Base-by-base conservation (phyloP, 2,888 invertebrate genomes). In the Sesamia inferens region DNA sequence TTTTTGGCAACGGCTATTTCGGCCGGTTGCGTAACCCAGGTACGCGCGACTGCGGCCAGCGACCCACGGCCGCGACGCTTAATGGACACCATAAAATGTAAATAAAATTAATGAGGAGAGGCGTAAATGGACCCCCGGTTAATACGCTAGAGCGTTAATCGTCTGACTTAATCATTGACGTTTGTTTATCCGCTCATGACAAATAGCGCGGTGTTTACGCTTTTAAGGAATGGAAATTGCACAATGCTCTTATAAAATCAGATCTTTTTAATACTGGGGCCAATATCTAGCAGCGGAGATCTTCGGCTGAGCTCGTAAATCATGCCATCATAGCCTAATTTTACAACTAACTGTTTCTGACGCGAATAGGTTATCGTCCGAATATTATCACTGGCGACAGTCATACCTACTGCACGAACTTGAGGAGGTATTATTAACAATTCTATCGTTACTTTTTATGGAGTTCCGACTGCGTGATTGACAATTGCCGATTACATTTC, bases 401-500 rank as follows among this genome's bases (percentile, higher is more conserved):
- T 16, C 19, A 39, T 39, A 39, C 16, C 61, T 59, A 51, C 39
- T 59, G 42, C 51, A 51, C 67, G 54, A 44, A 78, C 61, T 31
- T 59, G 42, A 72, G 55, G 48, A 67, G 69, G 67, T 72, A 84
- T 86, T 79, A 81, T 78, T 85, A 89, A 85, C 85, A 88, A 88
- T 87, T 84, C 79, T 75, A 78, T 84, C 84, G 85, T 90, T 88
- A 86, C 91, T 91, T 90, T 89, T 91, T 93, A 93, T 91, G 92
- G 93, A 93, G 93, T 93, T 94, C 92, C 92, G 92, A 91, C 89
- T 92, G 90, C 86, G 88, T 92, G 93, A 94, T 94, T 92, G 93
- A 93, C 93, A 94, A 93, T 94, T 92, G 93, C 90, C 93, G 90
- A 94, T 93, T 93, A 94, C 91, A 92, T 92, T 94, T 93, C 92